Evolutionary conservation across 2,797 vertebrate genomes (phyloP), one percentile per base, ranked within the genome.

Genomic region (Chaetodon trifasciatus): DNA sequence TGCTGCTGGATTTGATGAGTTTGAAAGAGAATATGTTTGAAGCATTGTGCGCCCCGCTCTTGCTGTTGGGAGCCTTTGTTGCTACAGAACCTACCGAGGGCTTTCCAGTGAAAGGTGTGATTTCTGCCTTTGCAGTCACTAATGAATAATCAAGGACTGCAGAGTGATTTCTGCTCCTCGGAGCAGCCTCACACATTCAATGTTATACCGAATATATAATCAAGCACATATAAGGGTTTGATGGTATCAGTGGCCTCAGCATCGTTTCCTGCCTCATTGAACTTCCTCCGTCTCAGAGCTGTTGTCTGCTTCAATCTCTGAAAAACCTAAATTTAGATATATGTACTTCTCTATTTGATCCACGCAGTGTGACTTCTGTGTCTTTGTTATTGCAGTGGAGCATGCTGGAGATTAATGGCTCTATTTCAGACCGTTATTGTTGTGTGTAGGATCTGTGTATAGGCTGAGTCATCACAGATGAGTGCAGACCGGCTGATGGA

Each of bases 211-310:
- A 42, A 84, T 74, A 39, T 84, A 76, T 86, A 92, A 92, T 92
- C 80, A 91, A 72, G 84, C 83, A 76, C 40, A 37, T 78, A 69
- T 77, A 70, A 81, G 74, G 64, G 24, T 74, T 86, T 81, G 78
- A 89, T 78, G 61, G 37, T 81, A 76, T 88, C 85, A 50, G 63
- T 70, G 73, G 74, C 82, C 76, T 77, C 23, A 52, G 63, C 79
- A 84, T 91, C 73, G 82, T 91, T 91, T 91, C 23, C 71, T 70
- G 87, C 73, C 70, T 93, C 79, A 79, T 91, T 92, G 86, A 63
- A 67, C 68, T 79, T 78, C 80, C 68, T 82, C 82, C 74, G 49
- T 80, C 81, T 81, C 61, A 62, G 74, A 71, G 72, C 67, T 74
- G 69, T 70, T 88, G 82, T 88, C 62, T 76, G 42, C 77, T 85